Evolutionary conservation across 2,797 vertebrate species (phyloP), one percentile per base, ranked within the genome.

Genomic region (Valencia hispanica): DNA sequence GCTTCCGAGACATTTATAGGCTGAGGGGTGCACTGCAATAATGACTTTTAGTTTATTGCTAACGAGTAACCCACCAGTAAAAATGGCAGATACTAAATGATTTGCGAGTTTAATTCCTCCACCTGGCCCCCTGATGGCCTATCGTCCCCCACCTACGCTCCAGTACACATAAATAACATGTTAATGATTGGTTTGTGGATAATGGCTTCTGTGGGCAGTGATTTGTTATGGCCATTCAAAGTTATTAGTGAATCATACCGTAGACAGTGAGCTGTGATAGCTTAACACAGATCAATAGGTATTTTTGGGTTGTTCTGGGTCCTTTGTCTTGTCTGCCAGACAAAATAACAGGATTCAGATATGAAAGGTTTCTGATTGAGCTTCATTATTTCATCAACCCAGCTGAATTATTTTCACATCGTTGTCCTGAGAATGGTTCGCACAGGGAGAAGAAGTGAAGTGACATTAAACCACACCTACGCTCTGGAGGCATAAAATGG

Each of bases 41-140:
- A 93, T 92, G 88, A 92, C 82, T 92, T 90, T 91, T 90, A 90
- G 89, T 93, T 94, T 93, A 94, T 92, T 91, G 90, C 89, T 86
- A 90, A 84, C 78, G 59, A 84, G 90, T 86, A 73, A 78, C 51
- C 77, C 89, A 84, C 86, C 82, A 70, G 87, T 78, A 89, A 82
- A 87, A 91, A 89, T 89, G 84, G 81, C 83, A 88, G 83, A 83
- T 73, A 82, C 83, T 72, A 85, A 85, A 81, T 92, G 89, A 94
- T 94, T 93, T 93, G 89, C 43, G 80, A 84, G 86, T 94, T 93
- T 92, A 90, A 93, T 94, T 92, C 85, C 78, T 90, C 83, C 84
- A 88, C 88, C 85, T 89, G 86, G 81, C 74, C 85, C 86, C 75
- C 88, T 43, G 77, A 88, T 84, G 88, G 83, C 80, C 86, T 83